phyloP scores from a whole-genome alignment of 2,888 invertebrate genomes.

The Tetropium fuscum region DNA sequence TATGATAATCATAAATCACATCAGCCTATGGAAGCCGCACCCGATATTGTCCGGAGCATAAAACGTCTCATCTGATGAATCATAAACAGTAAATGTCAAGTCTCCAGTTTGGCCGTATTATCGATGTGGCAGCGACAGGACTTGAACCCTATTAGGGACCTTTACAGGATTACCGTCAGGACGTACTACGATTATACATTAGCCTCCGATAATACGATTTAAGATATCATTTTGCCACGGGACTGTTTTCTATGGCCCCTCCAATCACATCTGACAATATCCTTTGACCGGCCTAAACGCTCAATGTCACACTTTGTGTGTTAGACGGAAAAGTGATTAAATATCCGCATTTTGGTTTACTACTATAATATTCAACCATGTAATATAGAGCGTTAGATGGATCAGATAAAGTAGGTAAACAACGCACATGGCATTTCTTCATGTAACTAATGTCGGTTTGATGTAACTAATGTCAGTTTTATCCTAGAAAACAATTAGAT shows the following conservation, averaged over 20 bases:
- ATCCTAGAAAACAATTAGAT: too few species aligned
- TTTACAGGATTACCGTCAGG: conserved; percentile 36
- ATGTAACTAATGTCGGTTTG: too few species aligned
- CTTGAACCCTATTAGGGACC: conserved; percentile 19
- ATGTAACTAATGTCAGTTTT: too few species aligned
- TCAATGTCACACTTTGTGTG: too few species aligned
- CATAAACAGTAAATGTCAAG: conserved; percentile 19
- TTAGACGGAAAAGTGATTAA: too few species aligned
- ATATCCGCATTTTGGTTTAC: too few species aligned
- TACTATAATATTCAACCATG: too few species aligned
- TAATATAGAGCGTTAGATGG: too few species aligned
- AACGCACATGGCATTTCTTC: too few species aligned
- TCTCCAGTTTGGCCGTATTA: conserved; percentile 12
- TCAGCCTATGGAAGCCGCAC: neutral
- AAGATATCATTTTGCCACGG: conserved; percentile 19
- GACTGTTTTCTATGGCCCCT: conserved; percentile 19
- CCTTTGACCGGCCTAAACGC: too few species aligned
- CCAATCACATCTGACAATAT: too few species aligned
- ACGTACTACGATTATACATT: conserved; percentile 27
- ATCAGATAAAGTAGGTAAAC: too few species aligned
- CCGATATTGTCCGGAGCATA: neutral
- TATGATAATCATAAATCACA: neutral
- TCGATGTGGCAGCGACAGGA: conserved; percentile 14
- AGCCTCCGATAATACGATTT: conserved; percentile 30
- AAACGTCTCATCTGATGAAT: conserved; percentile 2